Base-by-base conservation (phyloP, 1,140 invertebrate genomes). In the Battus philenor region DNA sequence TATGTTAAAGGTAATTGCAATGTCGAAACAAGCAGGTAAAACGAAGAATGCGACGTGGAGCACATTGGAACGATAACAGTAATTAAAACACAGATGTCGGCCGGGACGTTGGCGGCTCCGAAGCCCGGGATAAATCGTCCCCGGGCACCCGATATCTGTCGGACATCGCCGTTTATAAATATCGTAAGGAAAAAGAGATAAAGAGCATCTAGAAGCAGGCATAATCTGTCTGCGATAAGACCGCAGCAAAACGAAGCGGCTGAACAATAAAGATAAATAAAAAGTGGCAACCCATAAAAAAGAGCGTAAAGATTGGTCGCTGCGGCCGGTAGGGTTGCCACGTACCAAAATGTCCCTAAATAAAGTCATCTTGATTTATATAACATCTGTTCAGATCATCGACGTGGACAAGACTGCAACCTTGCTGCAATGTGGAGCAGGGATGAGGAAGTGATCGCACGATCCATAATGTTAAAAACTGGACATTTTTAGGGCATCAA, bases 211-310 rank as follows among this genome's bases (percentile, higher is more conserved):
- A 52, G 29, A 39, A 39, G 50, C 44, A 47, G 41, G 50, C 50
- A 47, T 52, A 47, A 52, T 52, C 50, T 52, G 50, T 52, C 24
- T 22, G 16, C 44, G 50, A 52, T 52, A 52, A 52, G 49, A 26
- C 34, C 39, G 33, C 31, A 47, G 47, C 50, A 47, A 47, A 52
- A 52, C 31, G 50, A 17, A 17, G 49, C 31, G 30, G 45, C 20
- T 36, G 32, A 46, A 52, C 24, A 46, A 41, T 38, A 43, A 30
- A 12, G 38, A 41, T 27, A 29, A 38, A 50, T 44, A 26, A 50
- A 50, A 44, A 44, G 17, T 26, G 17, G 17, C 33, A 30, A 20
- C 29, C 34, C 43, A 43, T 36, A 52, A 47, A 34, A 48, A 47
- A 44, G 34, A 36, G 27, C 36, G 39, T 50, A 43, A 33, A 26